A percentile compares a stretch with the other conserved stretches of the same genome.
Evolutionary conservation across 2,113 vertebrate genomes (phyloP).

Genomic region (Gila orcuttii): DNA sequence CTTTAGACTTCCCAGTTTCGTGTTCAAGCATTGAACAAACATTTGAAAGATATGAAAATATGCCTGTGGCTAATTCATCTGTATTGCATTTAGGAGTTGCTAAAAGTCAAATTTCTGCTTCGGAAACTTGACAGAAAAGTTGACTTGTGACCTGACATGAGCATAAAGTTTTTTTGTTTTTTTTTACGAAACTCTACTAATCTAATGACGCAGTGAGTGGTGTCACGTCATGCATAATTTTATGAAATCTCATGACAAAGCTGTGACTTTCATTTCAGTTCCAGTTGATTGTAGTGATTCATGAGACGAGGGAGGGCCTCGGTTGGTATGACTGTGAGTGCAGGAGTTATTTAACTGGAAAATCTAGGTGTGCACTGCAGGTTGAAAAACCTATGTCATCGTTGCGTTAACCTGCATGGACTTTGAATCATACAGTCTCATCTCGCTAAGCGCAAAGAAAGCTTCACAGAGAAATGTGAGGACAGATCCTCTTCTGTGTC

Average conservation of each 20-base stretch:
- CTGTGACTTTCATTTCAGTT: constrained; percentile 23
- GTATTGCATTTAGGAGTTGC: not conserved
- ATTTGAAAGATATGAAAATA: not conserved
- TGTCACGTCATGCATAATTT: not conserved
- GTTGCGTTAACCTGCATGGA: not conserved
- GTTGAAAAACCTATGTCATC: not conserved
- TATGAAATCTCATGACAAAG: constrained; percentile 32
- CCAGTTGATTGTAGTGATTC: constrained; percentile 21
- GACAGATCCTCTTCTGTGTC: constrained; percentile 52
- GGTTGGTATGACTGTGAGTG: not conserved
- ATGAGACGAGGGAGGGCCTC: not conserved
- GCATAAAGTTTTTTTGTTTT: not conserved
- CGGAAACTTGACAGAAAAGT: not conserved
- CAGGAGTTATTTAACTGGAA: constrained; percentile 39
- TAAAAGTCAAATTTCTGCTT: not conserved
- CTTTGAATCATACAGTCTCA: not conserved
- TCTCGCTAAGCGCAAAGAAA: constrained; percentile 24
- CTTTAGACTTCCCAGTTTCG: constrained; percentile 1
- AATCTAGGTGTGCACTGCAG: constrained; percentile 23
- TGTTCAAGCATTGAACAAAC: constrained; percentile 12
- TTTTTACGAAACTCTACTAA: not conserved
- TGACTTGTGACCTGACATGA: not conserved
- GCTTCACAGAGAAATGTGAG: constrained; percentile 38
- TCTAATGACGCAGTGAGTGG: not conserved
- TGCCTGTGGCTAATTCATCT: not conserved